Evolutionary conservation across 2,797 vertebrate genomes (phyloP).

Genomic region (Sebastes umbrosus): DNA sequence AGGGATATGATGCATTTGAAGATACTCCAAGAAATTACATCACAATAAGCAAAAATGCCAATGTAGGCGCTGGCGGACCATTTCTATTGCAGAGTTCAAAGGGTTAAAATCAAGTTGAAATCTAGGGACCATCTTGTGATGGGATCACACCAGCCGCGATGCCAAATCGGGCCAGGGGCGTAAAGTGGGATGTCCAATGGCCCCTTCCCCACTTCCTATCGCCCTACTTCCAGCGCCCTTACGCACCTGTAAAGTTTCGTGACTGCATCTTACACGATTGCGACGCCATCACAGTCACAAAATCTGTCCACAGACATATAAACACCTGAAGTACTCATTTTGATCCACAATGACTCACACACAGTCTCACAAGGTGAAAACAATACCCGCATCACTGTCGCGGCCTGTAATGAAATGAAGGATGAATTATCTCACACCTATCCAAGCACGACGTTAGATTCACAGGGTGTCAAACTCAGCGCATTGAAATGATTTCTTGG

Average conservation of each 20-base stretch:
- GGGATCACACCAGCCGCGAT: too few relatives aligned
- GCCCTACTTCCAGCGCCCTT: not conserved
- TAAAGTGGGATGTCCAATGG: not conserved
- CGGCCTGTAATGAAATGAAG: not conserved
- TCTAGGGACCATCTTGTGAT: too few relatives aligned
- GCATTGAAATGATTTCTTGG: slow-evolving; percentile 18
- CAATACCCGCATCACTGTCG: not conserved
- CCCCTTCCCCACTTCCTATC: not conserved
- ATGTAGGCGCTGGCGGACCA: too few relatives aligned
- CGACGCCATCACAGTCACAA: not conserved
- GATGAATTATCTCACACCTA: not conserved
- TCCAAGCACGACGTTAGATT: not conserved
- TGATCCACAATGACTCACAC: not conserved
- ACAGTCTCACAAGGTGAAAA: not conserved
- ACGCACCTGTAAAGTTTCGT: not conserved
- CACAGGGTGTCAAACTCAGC: not conserved
- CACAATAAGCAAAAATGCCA: too few relatives aligned
- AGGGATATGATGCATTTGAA: too few relatives aligned
- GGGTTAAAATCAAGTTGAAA: too few relatives aligned
- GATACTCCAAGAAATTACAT: too few relatives aligned
- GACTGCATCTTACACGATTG: too few relatives aligned
- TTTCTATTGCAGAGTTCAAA: too few relatives aligned
- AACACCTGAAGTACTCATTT: not conserved
- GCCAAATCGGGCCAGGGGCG: too few relatives aligned
- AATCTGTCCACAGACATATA: not conserved